Percentiles rank a stretch among this genome's conserved stretches.
Evolutionary conservation across 2,113 vertebrate species (phyloP).

Genomic region (Zosterops borbonicus): DNA sequence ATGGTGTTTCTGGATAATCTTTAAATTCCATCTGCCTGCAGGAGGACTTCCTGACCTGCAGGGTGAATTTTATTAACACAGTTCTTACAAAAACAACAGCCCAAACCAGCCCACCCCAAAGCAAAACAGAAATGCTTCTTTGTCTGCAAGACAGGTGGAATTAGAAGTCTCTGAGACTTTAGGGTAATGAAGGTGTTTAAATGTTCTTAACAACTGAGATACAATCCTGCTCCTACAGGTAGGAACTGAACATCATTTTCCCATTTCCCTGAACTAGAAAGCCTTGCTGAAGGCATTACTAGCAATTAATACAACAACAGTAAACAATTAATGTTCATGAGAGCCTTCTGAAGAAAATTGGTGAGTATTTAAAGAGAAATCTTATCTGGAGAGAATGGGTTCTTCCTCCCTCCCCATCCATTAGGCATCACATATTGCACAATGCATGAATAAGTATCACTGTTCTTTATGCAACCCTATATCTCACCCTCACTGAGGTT

Average conservation of each 20-base stretch:
- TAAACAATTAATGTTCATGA: background rate
- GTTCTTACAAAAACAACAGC: background rate
- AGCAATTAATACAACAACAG: background rate
- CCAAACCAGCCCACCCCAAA: background rate
- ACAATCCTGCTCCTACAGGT: background rate
- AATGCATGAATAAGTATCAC: accelerated
- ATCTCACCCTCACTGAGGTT: background rate
- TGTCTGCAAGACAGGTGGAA: background rate
- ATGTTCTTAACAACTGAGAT: background rate
- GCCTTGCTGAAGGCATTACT: background rate
- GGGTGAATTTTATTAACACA: conserved; percentile 28
- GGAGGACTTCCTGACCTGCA: conserved; percentile 52
- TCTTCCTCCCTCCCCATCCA: background rate
- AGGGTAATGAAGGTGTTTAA: background rate
- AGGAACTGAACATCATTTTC: background rate
- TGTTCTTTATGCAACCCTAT: background rate
- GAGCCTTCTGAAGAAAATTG: background rate
- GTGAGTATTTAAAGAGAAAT: background rate
- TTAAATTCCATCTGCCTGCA: conserved; percentile 46
- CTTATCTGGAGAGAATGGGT: background rate
- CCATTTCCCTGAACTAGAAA: background rate
- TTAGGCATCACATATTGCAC: accelerated
- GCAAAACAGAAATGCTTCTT: background rate
- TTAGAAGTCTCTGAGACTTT: background rate
- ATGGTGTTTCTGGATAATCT: conserved; percentile 32